phyloP scores from a whole-genome alignment of 2,113 vertebrate genomes.

The Brienomyrus brachyistius region DNA sequence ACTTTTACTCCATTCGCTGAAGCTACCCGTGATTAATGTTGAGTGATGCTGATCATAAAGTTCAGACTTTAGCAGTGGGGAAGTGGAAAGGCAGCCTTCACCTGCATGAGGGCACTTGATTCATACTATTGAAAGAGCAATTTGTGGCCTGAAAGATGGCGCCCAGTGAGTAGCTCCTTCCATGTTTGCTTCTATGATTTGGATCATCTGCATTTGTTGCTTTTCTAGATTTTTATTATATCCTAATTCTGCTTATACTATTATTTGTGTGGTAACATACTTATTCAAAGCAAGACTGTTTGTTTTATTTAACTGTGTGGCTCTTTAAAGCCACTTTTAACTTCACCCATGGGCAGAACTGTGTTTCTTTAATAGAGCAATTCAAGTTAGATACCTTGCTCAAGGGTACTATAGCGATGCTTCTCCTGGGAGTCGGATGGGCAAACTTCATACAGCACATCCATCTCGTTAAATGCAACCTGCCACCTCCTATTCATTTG shows the following conservation, averaged over 20 bases:
- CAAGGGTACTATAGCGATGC: background rate
- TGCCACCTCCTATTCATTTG: background rate
- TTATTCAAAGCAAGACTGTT: background rate
- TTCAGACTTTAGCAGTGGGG: background rate
- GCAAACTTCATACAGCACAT: background rate
- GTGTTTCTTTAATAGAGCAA: background rate
- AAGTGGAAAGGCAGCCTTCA: background rate
- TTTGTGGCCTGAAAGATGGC: background rate
- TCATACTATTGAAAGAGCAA: background rate
- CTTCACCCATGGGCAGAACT: background rate
- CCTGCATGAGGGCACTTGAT: background rate
- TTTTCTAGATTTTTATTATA: background rate
- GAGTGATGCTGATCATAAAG: background rate
- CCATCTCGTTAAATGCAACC: background rate
- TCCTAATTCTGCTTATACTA: background rate
- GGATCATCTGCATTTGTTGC: too few relatives aligned
- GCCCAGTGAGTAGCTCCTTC: too few relatives aligned
- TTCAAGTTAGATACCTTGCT: background rate
- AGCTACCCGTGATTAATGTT: background rate
- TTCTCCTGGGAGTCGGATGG: background rate
- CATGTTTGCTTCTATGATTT: too few relatives aligned
- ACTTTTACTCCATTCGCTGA: background rate
- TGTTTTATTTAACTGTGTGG: background rate
- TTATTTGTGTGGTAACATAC: background rate
- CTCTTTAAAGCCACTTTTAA: background rate